Evolutionary conservation across 2,113 vertebrate genomes (phyloP).

Genomic region (Ondatra zibethicus): DNA sequence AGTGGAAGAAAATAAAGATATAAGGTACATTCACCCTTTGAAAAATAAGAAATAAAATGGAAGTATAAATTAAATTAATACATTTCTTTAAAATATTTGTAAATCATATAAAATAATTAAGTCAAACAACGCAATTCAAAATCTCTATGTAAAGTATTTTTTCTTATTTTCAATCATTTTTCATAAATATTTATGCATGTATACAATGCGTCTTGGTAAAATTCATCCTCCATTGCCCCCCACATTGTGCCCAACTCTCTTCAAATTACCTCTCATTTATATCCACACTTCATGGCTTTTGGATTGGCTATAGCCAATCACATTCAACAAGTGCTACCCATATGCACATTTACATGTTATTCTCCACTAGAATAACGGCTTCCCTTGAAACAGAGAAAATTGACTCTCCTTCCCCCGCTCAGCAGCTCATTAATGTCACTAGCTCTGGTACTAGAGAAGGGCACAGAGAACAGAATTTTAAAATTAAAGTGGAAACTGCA

Average conservation of each 20-base stretch:
- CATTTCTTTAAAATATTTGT: neutral
- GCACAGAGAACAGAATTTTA: neutral
- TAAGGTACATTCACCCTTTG: neutral
- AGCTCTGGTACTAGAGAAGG: too few relatives aligned
- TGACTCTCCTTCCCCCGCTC: neutral
- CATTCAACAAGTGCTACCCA: neutral
- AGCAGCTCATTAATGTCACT: neutral
- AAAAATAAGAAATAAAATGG: neutral
- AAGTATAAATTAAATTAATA: neutral
- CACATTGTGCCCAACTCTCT: neutral
- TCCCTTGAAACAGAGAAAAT: neutral
- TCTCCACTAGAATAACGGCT: neutral
- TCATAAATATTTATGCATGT: neutral
- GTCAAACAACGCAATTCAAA: too few relatives aligned
- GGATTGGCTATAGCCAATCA: neutral
- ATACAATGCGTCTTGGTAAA: neutral
- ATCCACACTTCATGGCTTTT: neutral
- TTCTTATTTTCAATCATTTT: neutral
- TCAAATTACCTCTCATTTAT: neutral
- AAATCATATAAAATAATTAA: too few relatives aligned
- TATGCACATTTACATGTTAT: neutral
- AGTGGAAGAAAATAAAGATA: neutral
- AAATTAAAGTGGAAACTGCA: neutral
- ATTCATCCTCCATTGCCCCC: neutral
- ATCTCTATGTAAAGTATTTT: neutral